Evolutionary conservation across 2,113 vertebrate species (phyloP).

Genomic region (Chionis minor): DNA sequence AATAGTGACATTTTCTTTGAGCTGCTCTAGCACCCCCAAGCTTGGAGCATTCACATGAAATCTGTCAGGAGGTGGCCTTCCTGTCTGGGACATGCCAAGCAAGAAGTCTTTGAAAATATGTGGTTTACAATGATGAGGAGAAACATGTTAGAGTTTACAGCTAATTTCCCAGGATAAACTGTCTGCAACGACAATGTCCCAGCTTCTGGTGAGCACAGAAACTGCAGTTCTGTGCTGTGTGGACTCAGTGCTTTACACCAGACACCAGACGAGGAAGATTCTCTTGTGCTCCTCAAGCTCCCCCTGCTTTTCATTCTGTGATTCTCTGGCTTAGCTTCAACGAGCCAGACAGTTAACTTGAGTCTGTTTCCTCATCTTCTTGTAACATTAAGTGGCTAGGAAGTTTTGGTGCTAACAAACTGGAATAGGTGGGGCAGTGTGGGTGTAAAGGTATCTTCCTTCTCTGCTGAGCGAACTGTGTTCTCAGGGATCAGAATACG

Average conservation of each 20-base stretch:
- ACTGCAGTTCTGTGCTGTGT: not conserved
- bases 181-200: not conserved
- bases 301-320: conserved; percentile 63
- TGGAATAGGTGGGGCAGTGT: not conserved
- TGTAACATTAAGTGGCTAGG: not conserved
- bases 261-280: not conserved
- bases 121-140: not conserved
- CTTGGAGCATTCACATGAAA: not conserved
- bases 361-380: not conserved
- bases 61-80: not conserved
- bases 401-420: not conserved
- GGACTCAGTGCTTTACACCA: not conserved
- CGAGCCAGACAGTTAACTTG: not conserved
- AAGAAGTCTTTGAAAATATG: not conserved
- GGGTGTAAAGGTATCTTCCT: not conserved
- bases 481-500: not conserved
- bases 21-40: conserved; percentile 7
- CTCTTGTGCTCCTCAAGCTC: conserved; percentile 62
- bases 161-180: not conserved
- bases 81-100: not conserved
- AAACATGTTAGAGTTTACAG: not conserved
- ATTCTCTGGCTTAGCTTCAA: not conserved
- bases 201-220: conserved; percentile 16
- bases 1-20: not conserved
- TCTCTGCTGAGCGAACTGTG: not conserved